Evolutionary conservation across 2,113 vertebrate species (phyloP).

Genomic region (Sturnus vulgaris): DNA sequence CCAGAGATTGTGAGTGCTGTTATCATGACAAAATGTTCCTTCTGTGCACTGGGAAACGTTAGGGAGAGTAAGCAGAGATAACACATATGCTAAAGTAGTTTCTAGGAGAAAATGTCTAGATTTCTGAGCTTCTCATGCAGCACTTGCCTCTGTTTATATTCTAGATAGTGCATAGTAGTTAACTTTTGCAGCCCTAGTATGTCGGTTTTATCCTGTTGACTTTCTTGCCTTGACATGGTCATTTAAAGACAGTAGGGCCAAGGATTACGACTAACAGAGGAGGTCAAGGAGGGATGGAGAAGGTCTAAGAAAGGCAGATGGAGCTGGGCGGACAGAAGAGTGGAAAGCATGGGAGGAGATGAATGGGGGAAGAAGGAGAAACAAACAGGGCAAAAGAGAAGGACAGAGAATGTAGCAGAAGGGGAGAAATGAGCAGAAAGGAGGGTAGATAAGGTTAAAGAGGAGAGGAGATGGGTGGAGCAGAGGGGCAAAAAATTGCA

Average conservation of each 20-base stretch:
- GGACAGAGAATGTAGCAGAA: background rate
- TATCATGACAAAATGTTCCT: background rate
- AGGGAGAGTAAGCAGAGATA: background rate
- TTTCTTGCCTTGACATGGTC: background rate
- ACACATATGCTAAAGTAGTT: background rate
- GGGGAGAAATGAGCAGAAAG: background rate
- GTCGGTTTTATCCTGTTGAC: background rate
- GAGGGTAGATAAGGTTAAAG: background rate
- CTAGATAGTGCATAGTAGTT: background rate
- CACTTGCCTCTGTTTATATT: background rate
- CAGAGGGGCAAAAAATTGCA: background rate
- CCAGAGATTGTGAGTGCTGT: background rate
- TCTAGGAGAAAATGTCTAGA: background rate
- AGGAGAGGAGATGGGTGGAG: accelerated
- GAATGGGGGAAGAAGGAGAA: background rate
- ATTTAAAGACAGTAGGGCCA: background rate
- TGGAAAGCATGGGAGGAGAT: background rate
- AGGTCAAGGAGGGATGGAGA: background rate
- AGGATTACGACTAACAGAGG: background rate
- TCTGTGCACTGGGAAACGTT: background rate
- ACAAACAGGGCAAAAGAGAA: background rate
- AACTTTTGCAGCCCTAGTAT: background rate
- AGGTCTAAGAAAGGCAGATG: background rate
- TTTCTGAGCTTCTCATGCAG: background rate
- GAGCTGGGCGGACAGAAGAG: background rate